Evolutionary conservation across 2,113 vertebrate genomes (phyloP).

Genomic region (Dasyurus viverrinus): DNA sequence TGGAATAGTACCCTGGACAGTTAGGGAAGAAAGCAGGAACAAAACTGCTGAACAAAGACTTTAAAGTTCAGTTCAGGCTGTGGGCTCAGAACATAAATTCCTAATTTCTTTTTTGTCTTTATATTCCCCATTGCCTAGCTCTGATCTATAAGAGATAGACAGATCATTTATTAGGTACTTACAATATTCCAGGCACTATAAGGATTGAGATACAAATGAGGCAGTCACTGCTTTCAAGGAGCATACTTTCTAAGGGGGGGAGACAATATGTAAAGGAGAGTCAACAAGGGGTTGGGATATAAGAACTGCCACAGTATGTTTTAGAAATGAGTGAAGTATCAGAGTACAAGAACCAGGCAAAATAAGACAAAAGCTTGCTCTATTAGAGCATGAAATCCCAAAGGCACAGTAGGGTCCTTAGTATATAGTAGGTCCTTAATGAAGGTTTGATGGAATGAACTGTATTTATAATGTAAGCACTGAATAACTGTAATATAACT

Average conservation of each 20-base stretch:
- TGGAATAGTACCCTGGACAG: background rate
- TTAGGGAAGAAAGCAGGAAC: background rate
- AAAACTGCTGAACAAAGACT: too few relatives aligned
- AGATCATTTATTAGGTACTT: background rate
- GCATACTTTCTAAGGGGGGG: background rate
- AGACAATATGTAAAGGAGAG: background rate
- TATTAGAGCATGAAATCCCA: background rate
- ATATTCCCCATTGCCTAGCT: background rate
- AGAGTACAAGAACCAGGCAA: background rate
- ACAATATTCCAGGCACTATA: background rate
- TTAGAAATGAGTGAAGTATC: background rate
- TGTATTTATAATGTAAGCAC: background rate
- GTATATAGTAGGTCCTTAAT: background rate
- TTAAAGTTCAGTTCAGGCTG: background rate
- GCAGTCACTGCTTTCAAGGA: background rate
- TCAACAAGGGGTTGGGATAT: background rate
- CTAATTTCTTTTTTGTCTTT: background rate
- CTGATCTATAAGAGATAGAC: background rate
- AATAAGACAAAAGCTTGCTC: background rate
- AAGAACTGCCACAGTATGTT: background rate
- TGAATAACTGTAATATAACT: too few relatives aligned
- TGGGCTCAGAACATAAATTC: background rate
- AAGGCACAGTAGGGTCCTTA: background rate
- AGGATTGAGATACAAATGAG: background rate
- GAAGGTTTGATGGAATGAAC: background rate